Conservation (phyloP, 2,888 invertebrate species). For the Drosophila birchii region DNA sequence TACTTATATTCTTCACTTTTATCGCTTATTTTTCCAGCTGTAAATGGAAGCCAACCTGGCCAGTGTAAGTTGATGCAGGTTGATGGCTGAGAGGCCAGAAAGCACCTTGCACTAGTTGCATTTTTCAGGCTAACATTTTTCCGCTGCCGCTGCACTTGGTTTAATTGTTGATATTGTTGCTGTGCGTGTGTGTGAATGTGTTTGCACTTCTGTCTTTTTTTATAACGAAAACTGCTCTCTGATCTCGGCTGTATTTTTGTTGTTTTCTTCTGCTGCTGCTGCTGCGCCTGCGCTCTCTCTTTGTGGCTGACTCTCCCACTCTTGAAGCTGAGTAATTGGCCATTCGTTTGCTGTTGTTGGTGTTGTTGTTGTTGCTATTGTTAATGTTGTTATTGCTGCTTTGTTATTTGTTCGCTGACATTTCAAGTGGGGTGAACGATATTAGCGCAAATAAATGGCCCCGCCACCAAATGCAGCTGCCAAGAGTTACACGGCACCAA, state of each 20-base stretch:
- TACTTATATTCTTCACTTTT: background rate
- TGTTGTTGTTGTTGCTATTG: background rate
- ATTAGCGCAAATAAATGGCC: conserved; percentile 79
- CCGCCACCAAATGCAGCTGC: conserved; percentile 73
- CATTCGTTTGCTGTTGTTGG: conserved; percentile 32
- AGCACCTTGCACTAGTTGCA: conserved; percentile 75
- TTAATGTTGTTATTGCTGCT: conserved; percentile 37
- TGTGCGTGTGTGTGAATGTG: conserved; percentile 19
- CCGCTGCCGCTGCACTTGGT: conserved; percentile 28
- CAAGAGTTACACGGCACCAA: conserved; percentile 2
- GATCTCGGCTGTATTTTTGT: conserved; percentile 25
- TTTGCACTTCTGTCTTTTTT: conserved; percentile 35
- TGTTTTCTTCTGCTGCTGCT: conserved; percentile 31
- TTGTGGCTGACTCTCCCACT: background rate
- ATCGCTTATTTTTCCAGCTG: conserved; percentile 6
- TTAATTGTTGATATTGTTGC: conserved; percentile 54
- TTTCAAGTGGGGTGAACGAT: conserved; percentile 81
- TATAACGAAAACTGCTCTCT: conserved; percentile 30
- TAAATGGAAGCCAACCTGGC: conserved; percentile 20
- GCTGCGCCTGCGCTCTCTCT: conserved; percentile 48
- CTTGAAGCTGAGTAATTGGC: conserved; percentile 64
- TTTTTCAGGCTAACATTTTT: conserved; percentile 43
- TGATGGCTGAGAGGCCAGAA: conserved; percentile 45
- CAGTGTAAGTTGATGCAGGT: conserved; percentile 38
- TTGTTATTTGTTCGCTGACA: conserved; percentile 68